Evolutionary conservation across 2,797 vertebrate genomes (phyloP).

Genomic region (Tamandua tetradactyla): DNA sequence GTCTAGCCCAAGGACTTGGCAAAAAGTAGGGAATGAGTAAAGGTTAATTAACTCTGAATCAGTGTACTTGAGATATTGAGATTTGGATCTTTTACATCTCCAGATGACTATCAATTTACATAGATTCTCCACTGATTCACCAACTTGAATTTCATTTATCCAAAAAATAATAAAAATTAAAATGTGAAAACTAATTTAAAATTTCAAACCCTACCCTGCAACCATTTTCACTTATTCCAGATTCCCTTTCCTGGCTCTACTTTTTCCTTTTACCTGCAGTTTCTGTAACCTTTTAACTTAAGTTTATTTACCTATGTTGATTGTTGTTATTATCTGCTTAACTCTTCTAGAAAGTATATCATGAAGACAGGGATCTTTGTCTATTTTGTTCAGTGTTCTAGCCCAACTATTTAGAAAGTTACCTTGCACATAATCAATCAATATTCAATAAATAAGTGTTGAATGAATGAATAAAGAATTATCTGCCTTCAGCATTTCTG

Average conservation of each 20-base stretch:
- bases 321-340: background rate
- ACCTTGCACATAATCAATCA: background rate
- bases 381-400: background rate
- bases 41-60: slow-evolving; percentile 53
- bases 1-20: background rate
- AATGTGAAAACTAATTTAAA: background rate
- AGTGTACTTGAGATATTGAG: slow-evolving; percentile 13
- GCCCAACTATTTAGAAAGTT: background rate
- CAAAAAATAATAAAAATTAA: background rate
- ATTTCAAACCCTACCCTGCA: background rate
- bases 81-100: background rate
- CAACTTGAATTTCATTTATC: slow-evolving; percentile 21
- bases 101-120: background rate
- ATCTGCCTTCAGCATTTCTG: background rate
- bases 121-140: background rate
- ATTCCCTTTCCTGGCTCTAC: background rate
- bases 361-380: background rate
- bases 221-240: background rate
- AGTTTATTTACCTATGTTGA: background rate
- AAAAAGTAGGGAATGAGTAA: background rate
- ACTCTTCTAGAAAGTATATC: background rate
- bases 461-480: background rate
- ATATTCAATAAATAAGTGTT: background rate
- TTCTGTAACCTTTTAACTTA: slow-evolving; percentile 5
- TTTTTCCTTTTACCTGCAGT: background rate